These are phyloP conservation scores for Plectrocnemia conspersa DNA, from an alignment of 1,140 invertebrate species.

Conservation along the genomic window DNA sequence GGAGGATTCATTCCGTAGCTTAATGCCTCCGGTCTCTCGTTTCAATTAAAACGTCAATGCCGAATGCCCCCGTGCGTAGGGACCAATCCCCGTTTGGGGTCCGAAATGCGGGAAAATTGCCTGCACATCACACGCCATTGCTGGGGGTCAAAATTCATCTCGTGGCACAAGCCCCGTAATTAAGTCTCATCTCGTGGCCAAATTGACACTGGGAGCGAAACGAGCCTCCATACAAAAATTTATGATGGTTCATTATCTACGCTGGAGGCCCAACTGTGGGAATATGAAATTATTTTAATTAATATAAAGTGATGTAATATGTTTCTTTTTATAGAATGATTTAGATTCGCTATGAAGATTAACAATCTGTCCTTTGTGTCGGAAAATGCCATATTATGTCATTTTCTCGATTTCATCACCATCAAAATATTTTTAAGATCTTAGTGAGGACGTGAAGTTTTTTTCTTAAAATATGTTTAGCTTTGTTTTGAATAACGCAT, in stretches of 20 bases:
- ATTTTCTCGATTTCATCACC: too few species aligned
- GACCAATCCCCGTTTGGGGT: not conserved
- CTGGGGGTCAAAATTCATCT: not conserved
- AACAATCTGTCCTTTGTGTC: slow-evolving; percentile 7
- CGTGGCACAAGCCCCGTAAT: not conserved
- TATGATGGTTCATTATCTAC: slow-evolving; percentile 5
- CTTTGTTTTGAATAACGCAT: too few species aligned
- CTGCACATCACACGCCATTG: too few species aligned
- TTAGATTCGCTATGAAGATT: not conserved
- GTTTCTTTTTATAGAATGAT: not conserved
- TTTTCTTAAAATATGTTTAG: too few species aligned
- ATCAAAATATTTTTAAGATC: too few species aligned
- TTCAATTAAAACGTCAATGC: slow-evolving; percentile 35
- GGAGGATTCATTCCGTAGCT: slow-evolving; percentile 24
- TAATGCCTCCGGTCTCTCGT: slow-evolving; percentile 23
- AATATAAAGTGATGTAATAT: not conserved
- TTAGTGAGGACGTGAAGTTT: too few species aligned
- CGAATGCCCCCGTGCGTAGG: slow-evolving; percentile 3
- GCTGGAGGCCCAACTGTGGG: not conserved
- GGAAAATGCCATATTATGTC: too few species aligned
- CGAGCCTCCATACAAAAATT: not conserved
- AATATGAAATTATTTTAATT: not conserved
- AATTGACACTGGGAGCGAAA: slow-evolving; percentile 3
- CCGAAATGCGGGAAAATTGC: slow-evolving; percentile 14
- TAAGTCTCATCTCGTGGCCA: slow-evolving; percentile 2